Evolutionary conservation across 2,888 invertebrate species (phyloP), one percentile per base, ranked within the genome.

Genomic region (Cheilosia pagana): DNA sequence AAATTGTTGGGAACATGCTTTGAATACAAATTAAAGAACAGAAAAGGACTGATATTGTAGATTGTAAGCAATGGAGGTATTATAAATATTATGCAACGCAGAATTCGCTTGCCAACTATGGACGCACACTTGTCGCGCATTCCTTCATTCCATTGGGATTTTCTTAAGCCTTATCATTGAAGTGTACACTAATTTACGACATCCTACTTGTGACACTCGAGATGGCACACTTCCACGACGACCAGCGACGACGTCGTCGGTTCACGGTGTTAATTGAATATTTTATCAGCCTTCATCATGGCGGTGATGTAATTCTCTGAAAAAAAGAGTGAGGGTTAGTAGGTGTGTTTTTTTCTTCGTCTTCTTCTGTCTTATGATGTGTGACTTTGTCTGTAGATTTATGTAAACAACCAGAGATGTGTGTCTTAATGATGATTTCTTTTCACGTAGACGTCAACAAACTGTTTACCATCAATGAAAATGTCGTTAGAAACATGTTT

Each of bases 221-320:
- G 59, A 65, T 50, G 75, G 67, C 75, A 75, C 75, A 75, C 75
- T 75, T 75, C n/a, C n/a, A n/a, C n/a, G 59, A 16, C 48, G 75
- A 50, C 31, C 57, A 21, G 28, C 75, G 41, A 50, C 28, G 65
- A 28, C 25, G 75, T 48, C 65, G 31, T 25, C 52, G 25, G 55
- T 62, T 48, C 57, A 75, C 57, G 57, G 75, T 67, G 65, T 59
- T 75, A 75, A 75, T 75, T 75, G 75, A 75, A 75, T 75, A 67
- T 67, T 59, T 67, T 67, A 65, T 59, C 67, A 75, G 65, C 28
- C 65, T 50, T 60, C 48, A 16, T 41, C 41, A 52, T 19, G 21
- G 25, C 60, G 63, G 31, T 75, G 75, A 75, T 75, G 75, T 75
- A 75, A 75, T 67, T 59, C 21, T 57, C 16, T 28, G 25, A 57